Conservation (phyloP, 2,797 vertebrate species). For the Neomorphus geoffroyi region DNA sequence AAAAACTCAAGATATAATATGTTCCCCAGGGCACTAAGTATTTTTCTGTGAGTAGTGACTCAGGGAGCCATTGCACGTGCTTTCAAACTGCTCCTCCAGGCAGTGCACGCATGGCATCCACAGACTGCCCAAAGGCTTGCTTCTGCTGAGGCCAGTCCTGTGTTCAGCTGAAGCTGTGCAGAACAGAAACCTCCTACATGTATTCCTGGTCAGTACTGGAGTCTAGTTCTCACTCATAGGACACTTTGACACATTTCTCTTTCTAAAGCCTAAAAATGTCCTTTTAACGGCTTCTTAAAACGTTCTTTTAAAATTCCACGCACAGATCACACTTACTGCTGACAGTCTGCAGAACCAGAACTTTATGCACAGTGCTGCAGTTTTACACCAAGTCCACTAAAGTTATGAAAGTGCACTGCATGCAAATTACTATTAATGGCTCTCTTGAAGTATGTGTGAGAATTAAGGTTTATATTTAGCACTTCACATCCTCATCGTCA, state of each 20-base stretch:
- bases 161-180: background rate
- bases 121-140: background rate
- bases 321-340: background rate
- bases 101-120: fast-evolving
- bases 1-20: background rate
- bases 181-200: background rate
- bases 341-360: background rate
- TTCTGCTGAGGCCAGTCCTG: background rate
- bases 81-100: background rate
- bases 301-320: background rate
- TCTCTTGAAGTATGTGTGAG: background rate
- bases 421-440: background rate
- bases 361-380: background rate
- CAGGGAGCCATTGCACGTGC: fast-evolving
- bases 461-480: background rate
- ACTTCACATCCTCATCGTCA: background rate
- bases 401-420: background rate
- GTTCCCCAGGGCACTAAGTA: background rate
- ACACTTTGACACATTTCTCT: background rate
- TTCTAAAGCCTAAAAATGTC: background rate
- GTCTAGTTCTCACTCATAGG: background rate
- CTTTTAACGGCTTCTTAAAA: background rate
- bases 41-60: background rate
- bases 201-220: background rate
- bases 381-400: background rate